Conservation (phyloP, 2,888 invertebrate genomes). For the Blera fallax region DNA sequence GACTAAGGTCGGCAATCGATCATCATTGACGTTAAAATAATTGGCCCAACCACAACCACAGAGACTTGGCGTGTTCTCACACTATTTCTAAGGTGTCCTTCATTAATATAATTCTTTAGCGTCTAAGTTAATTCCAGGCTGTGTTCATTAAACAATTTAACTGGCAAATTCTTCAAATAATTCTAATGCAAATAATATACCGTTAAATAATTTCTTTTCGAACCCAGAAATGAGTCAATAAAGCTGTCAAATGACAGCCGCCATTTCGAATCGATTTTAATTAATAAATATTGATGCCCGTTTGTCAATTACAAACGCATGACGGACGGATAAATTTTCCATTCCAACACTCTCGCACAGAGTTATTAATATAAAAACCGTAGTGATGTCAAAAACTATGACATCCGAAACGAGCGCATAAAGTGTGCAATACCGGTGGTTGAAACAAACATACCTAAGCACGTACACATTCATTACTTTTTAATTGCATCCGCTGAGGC, state of each 20-base stretch:
- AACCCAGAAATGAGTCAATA: not conserved
- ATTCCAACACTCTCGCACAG: not conserved
- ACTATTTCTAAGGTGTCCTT: too few relatives aligned
- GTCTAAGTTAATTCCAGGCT: not conserved
- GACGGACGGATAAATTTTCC: not conserved
- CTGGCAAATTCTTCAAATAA: not conserved
- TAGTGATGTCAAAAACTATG: not conserved
- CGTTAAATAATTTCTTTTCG: not conserved
- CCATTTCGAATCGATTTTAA: not conserved
- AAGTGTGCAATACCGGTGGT: not conserved
- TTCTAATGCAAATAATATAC: not conserved
- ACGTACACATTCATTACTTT: not conserved
- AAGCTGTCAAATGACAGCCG: not conserved
- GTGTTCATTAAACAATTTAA: not conserved
- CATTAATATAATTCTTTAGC: too few relatives aligned
- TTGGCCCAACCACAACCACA: not conserved
- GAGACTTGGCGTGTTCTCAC: not conserved
- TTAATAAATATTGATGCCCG: not conserved
- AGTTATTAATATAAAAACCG: not conserved
- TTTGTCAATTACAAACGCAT: not conserved
- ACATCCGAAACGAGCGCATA: not conserved
- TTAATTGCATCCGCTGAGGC: not conserved
- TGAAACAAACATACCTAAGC: not conserved
- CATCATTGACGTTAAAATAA: not conserved
- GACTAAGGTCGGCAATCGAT: slow-evolving; percentile 1